These are phyloP conservation scores for Oscheius sp. DNA, from an alignment of 2,888 invertebrate species.

Conservation along the genomic window DNA sequence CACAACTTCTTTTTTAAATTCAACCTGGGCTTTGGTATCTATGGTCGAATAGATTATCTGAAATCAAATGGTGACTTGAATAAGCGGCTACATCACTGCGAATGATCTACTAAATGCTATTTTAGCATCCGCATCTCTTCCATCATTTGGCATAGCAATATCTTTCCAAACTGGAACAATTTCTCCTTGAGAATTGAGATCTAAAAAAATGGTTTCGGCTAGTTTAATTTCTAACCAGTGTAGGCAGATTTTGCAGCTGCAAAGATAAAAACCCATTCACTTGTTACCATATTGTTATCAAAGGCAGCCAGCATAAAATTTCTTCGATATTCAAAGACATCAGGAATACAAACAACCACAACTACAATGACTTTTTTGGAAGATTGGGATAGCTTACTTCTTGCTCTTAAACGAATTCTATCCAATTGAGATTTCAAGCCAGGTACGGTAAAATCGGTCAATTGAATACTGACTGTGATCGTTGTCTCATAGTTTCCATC, in stretches of 20 bases:
- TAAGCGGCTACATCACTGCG: constrained; percentile 26
- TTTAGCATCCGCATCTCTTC: constrained; percentile 53
- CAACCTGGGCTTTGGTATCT: constrained; percentile 38
- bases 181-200: constrained; percentile 30
- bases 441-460: constrained; percentile 10
- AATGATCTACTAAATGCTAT: constrained; percentile 51
- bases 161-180: constrained; percentile 45
- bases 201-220: neutral
- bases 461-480: constrained; percentile 6
- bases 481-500: constrained; percentile 21
- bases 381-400: constrained; percentile 8
- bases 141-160: constrained; percentile 40
- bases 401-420: constrained; percentile 6
- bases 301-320: constrained; percentile 43
- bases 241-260: constrained; percentile 14
- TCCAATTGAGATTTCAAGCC: constrained; percentile 6
- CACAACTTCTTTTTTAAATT: constrained; percentile 55
- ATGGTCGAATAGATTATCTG: constrained; percentile 33
- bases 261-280: constrained; percentile 49
- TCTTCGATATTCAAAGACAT: constrained; percentile 32
- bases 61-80: neutral
- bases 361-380: constrained; percentile 3
- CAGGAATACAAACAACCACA: constrained; percentile 26
- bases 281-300: constrained; percentile 36
- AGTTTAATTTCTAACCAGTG: neutral